These are phyloP conservation scores for Drosophila melanogaster DNA, from an alignment of 1,140 invertebrate species.

Conservation along the genomic window DNA sequence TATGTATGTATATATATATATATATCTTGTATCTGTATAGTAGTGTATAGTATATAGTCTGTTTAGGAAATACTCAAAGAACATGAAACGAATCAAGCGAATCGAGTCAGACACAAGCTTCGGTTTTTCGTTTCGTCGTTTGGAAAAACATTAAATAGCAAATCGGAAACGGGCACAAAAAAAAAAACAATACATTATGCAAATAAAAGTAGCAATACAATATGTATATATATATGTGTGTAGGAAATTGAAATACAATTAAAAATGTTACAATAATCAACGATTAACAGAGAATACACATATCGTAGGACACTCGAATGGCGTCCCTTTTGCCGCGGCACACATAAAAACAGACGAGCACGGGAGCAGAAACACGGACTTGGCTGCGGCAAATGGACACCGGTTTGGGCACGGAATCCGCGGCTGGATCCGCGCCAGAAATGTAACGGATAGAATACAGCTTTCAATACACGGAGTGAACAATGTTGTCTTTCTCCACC, in stretches of 20 bases:
- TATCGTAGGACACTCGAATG: constrained; percentile 25
- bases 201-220: constrained; percentile 32
- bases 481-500: constrained; percentile 86
- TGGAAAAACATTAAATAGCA: constrained; percentile 48
- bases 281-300: constrained; percentile 76
- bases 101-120: constrained; percentile 17
- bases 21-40: constrained; percentile 51
- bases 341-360: constrained; percentile 19
- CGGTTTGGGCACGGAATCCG: not conserved
- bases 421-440: not conserved
- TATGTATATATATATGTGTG: constrained; percentile 46
- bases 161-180: constrained; percentile 25
- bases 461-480: constrained; percentile 78
- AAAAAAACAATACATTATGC: constrained; percentile 21
- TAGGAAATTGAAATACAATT: constrained; percentile 54
- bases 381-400: not conserved
- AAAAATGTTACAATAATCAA: constrained; percentile 69
- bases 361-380: constrained; percentile 13
- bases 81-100: constrained; percentile 57
- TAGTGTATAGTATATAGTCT: constrained; percentile 65
- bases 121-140: constrained; percentile 16
- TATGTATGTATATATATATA: constrained; percentile 37
- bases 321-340: constrained; percentile 3
- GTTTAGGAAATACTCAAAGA: constrained; percentile 80
- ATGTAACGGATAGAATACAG: constrained; percentile 30